Conservation (phyloP, 2,113 vertebrate genomes). For the Halcyon malimbica region DNA sequence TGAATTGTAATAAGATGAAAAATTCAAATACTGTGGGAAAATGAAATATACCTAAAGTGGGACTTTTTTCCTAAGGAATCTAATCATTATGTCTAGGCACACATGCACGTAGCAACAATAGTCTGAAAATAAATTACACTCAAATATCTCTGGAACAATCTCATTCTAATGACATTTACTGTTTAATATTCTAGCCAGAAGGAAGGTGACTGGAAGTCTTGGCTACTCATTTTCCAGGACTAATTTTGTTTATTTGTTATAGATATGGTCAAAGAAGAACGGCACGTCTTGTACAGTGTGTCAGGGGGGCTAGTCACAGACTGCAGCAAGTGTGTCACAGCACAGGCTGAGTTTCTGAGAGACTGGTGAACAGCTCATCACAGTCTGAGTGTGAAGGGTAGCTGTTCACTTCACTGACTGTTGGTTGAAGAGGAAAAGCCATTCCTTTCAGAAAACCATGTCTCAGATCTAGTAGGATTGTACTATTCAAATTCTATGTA, state of each 20-base stretch:
- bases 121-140: constrained; percentile 13
- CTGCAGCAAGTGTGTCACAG: not conserved
- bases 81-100: not conserved
- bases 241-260: not conserved
- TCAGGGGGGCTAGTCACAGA: not conserved
- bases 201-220: not conserved
- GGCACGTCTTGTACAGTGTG: not conserved
- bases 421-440: not conserved
- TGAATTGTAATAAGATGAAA: not conserved
- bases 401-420: not conserved
- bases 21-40: not conserved
- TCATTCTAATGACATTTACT: constrained; percentile 8
- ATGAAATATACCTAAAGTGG: not conserved
- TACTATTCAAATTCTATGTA: not conserved
- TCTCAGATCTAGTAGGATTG: not conserved
- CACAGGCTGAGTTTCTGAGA: not conserved
- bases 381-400: not conserved
- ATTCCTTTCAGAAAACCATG: not conserved
- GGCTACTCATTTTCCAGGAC: not conserved
- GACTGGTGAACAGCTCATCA: not conserved
- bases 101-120: not conserved
- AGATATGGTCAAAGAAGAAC: not conserved
- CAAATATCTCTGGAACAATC: not conserved
- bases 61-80: not conserved
- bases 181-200: constrained; percentile 25